Evolutionary conservation across 2,888 invertebrate genomes (phyloP).

Genomic region (Sericinus montela): DNA sequence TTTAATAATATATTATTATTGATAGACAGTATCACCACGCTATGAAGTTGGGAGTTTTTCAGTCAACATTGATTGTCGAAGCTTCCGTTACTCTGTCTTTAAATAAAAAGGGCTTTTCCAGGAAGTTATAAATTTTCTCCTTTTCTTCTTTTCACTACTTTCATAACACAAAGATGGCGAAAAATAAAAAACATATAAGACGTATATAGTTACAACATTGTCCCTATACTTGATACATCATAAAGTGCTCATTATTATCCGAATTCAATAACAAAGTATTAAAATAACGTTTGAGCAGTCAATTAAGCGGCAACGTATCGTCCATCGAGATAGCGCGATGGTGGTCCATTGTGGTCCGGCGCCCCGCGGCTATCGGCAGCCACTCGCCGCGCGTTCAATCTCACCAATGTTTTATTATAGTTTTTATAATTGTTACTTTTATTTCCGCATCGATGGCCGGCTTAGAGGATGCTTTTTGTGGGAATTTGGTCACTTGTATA

Average conservation of each 20-base stretch:
- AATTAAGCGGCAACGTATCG: constrained; percentile 75
- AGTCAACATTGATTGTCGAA: too few species aligned
- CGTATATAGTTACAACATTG: too few species aligned
- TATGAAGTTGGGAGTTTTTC: too few species aligned
- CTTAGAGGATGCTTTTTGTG: constrained; percentile 56
- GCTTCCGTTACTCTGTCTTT: too few species aligned
- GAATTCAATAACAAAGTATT: constrained; percentile 67
- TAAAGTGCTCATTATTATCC: constrained; percentile 26
- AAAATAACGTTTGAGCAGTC: constrained; percentile 74
- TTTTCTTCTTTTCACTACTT: too few species aligned
- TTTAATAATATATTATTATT: too few species aligned
- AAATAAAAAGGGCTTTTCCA: too few species aligned
- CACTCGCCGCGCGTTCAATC: constrained; percentile 54
- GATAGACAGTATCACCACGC: too few species aligned
- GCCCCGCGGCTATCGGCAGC: constrained; percentile 42
- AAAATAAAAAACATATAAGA: too few species aligned
- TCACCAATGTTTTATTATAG: constrained; percentile 61
- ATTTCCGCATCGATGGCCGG: constrained; percentile 64
- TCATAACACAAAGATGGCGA: too few species aligned
- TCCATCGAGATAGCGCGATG: constrained; percentile 74
- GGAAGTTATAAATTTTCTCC: too few species aligned
- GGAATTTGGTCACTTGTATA: constrained; percentile 48
- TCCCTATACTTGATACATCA: constrained; percentile 1
- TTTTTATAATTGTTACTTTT: constrained; percentile 67
- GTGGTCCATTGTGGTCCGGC: constrained; percentile 74